Conservation (phyloP, 2,797 vertebrate species). For the Catostomus latipinnis region DNA sequence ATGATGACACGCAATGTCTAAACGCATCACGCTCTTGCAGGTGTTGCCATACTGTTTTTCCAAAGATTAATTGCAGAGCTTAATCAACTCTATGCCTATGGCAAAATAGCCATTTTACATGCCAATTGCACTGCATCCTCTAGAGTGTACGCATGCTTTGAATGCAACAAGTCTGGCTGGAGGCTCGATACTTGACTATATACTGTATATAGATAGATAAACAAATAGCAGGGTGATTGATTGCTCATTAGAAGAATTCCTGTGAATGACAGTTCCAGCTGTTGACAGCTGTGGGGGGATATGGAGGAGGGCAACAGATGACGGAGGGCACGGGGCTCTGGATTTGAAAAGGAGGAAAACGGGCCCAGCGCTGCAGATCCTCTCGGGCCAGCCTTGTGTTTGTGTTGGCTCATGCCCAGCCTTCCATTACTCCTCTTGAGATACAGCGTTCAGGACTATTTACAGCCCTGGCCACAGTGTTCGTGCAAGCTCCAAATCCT, state of each 20-base stretch:
- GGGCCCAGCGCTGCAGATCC: conserved; percentile 64
- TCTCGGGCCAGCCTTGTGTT: conserved; percentile 74
- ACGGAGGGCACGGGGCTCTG: conserved; percentile 44
- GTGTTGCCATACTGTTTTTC: conserved; percentile 72
- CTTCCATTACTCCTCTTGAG: conserved; percentile 81
- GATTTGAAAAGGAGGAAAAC: conserved; percentile 62
- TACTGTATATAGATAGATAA: conserved; percentile 57
- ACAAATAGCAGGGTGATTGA: conserved; percentile 59
- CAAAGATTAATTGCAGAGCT: conserved; percentile 63
- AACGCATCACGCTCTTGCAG: conserved; percentile 59
- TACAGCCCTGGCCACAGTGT: conserved; percentile 74
- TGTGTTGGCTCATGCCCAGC: conserved; percentile 79
- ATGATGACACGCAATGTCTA: conserved; percentile 74
- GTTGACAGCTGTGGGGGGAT: conserved; percentile 61
- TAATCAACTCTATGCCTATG: conserved; percentile 4
- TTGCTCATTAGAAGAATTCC: conserved; percentile 55
- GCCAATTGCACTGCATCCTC: not conserved
- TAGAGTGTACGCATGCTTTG: not conserved
- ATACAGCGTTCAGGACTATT: conserved; percentile 79
- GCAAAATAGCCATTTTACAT: conserved; percentile 5
- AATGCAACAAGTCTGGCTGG: conserved; percentile 21
- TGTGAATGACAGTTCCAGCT: conserved; percentile 64
- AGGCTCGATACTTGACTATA: conserved; percentile 36
- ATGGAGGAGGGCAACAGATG: conserved; percentile 43
- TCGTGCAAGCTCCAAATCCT: conserved; percentile 75